Percentiles rank a stretch among this genome's conserved stretches.
Evolutionary conservation across 1,140 invertebrate genomes (phyloP).

Genomic region (Daktulosphaira vitifoliae): DNA sequence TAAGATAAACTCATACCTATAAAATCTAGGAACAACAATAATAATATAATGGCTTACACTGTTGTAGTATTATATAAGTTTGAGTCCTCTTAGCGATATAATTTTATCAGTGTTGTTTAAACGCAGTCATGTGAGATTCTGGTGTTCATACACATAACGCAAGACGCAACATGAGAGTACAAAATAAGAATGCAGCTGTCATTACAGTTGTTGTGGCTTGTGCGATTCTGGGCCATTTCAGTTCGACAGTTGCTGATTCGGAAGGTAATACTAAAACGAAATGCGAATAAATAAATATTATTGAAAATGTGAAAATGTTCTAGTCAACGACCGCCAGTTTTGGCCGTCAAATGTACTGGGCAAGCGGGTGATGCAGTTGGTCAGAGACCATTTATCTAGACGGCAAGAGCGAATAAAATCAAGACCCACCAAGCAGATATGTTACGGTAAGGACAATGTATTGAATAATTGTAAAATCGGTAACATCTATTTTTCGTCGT

Average conservation of each 20-base stretch:
- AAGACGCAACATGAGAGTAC: neutral
- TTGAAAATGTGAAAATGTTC: too few relatives aligned
- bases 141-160: neutral
- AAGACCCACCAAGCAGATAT: constrained; percentile 28
- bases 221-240: neutral
- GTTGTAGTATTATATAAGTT: neutral
- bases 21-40: constrained; percentile 29
- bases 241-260: neutral
- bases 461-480: neutral
- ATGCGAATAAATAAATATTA: too few relatives aligned
- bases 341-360: constrained; percentile 30
- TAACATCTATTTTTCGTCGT: neutral
- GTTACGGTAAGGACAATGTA: constrained; percentile 34
- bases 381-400: constrained; percentile 21
- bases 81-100: constrained; percentile 18
- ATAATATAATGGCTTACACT: constrained; percentile 21
- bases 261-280: constrained; percentile 11
- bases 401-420: constrained; percentile 31
- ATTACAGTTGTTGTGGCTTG: neutral
- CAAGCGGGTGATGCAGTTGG: constrained; percentile 27
- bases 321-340: neutral
- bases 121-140: constrained; percentile 23
- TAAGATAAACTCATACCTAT: constrained; percentile 2
- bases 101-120: constrained; percentile 18
- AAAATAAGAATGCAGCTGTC: neutral